phyloP scores from a whole-genome alignment of 1,140 invertebrate species.

The Melipona quadrifasciata region DNA sequence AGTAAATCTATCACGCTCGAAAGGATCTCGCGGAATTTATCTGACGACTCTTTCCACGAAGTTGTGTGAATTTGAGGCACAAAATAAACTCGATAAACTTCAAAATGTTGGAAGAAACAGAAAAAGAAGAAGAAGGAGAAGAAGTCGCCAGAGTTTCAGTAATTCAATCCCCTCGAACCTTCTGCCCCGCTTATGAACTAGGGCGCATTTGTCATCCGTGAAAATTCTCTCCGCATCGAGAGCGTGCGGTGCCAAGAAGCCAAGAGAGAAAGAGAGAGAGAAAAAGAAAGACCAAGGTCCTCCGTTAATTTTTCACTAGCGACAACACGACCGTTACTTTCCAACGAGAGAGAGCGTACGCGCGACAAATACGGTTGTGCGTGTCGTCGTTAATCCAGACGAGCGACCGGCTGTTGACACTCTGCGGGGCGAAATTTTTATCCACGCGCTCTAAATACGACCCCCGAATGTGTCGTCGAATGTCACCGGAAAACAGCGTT shows the following conservation, averaged over 20 bases:
- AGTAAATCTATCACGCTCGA: too few species aligned
- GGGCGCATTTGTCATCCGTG: background rate
- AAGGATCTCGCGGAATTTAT: too few species aligned
- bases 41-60: too few species aligned
- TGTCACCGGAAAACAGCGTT: constrained; percentile 34
- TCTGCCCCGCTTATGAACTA: background rate
- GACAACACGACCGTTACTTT: background rate
- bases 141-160: background rate
- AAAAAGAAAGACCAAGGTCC: background rate
- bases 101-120: background rate
- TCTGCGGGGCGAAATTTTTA: constrained; percentile 13
- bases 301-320: background rate
- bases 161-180: background rate
- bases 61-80: too few species aligned
- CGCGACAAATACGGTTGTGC: background rate
- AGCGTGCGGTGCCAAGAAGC: background rate
- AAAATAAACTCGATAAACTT: background rate
- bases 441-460: constrained; percentile 5
- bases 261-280: background rate
- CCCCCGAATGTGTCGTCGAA: constrained; percentile 14
- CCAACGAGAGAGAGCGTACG: background rate
- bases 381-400: background rate
- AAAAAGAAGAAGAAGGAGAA: background rate
- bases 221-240: background rate
- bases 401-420: background rate